phyloP scores from a whole-genome alignment of 2,113 vertebrate genomes.

The Zosterops pallidus region DNA sequence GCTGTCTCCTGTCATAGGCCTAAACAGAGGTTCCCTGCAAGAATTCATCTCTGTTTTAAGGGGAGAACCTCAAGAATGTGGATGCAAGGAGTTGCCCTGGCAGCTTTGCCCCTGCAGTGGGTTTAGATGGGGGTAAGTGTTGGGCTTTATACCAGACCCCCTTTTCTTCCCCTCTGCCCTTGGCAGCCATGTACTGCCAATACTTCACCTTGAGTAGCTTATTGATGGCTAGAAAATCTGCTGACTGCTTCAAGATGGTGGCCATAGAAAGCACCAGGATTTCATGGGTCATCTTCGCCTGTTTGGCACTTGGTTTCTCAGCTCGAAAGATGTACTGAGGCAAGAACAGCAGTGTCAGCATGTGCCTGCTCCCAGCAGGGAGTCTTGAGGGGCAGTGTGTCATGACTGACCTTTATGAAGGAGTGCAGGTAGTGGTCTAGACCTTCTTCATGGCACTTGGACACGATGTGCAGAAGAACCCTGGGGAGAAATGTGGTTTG shows the following conservation, averaged over 20 bases:
- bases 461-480: too few species aligned
- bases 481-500: too few species aligned
- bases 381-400: too few species aligned
- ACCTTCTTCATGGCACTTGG: too few species aligned
- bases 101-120: neutral
- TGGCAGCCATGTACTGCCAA: too few species aligned
- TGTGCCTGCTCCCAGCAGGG: neutral
- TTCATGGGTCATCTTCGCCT: constrained; percentile 82
- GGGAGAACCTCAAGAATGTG: neutral
- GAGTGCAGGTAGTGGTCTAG: too few species aligned
- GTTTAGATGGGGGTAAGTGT: neutral
- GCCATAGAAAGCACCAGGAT: constrained; percentile 87
- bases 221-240: too few species aligned
- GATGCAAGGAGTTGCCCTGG: neutral
- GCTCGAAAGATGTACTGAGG: constrained; percentile 87
- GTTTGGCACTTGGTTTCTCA: constrained; percentile 71
- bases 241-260: neutral
- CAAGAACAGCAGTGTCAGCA: neutral
- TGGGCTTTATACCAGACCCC: neutral
- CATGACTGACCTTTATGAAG: too few species aligned
- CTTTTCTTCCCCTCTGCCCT: neutral
- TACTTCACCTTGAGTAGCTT: too few species aligned
- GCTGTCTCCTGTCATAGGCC: neutral
- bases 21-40: neutral
- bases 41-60: neutral